Percentiles rank a stretch among this genome's conserved stretches.
Evolutionary conservation across 1,140 invertebrate species (phyloP).

Genomic region (Metaphire vulgaris): DNA sequence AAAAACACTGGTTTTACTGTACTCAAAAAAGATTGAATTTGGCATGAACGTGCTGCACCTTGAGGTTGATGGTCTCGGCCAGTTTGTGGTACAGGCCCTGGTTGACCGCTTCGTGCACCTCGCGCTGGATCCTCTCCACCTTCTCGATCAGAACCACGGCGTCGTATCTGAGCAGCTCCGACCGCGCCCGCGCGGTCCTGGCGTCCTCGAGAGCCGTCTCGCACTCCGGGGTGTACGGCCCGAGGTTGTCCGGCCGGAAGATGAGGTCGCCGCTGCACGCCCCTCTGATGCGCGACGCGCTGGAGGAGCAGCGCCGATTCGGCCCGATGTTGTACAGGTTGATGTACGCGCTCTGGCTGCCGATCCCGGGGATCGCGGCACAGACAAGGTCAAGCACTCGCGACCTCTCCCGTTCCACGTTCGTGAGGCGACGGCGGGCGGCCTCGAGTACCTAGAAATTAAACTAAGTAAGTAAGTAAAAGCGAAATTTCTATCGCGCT

Average conservation of each 20-base stretch:
- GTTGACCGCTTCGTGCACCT: slow-evolving; percentile 48
- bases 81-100: slow-evolving; percentile 47
- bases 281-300: neutral
- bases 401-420: slow-evolving; percentile 44
- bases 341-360: slow-evolving; percentile 22
- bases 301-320: neutral
- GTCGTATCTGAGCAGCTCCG: slow-evolving; percentile 41
- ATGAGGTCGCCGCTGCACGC: neutral
- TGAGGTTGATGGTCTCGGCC: slow-evolving; percentile 46
- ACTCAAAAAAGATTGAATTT: too few relatives aligned
- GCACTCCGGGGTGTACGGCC: slow-evolving; percentile 48
- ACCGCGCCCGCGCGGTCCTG: slow-evolving; percentile 37
- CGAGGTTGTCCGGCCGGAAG: slow-evolving; percentile 40
- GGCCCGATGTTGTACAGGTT: neutral
- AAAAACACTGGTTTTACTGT: too few relatives aligned
- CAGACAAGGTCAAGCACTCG: slow-evolving; percentile 48
- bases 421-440: slow-evolving; percentile 41
- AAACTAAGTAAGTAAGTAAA: too few relatives aligned
- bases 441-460: slow-evolving; percentile 40
- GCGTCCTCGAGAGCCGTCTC: slow-evolving; percentile 45
- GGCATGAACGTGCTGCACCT: slow-evolving; percentile 35
- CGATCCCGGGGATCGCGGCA: slow-evolving; percentile 38
- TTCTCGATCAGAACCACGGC: slow-evolving; percentile 40
- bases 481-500: too few relatives aligned
- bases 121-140: slow-evolving; percentile 42